Conservation (phyloP, 2,888 invertebrate genomes). For the Acanthosepion pharaonis region DNA sequence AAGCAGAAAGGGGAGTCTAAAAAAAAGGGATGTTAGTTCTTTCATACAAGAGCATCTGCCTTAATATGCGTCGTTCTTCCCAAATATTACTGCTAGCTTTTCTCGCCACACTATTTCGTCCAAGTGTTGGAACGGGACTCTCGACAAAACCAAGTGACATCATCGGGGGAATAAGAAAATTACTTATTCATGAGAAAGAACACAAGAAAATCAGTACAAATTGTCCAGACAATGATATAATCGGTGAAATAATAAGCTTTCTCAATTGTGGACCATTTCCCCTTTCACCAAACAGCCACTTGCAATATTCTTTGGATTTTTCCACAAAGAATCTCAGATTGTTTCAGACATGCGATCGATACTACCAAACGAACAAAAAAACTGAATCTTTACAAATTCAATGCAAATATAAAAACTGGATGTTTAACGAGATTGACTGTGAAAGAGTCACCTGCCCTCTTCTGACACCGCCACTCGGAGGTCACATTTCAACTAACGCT, state of each 20-base stretch:
- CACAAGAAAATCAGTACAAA: neutral
- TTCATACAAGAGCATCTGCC: neutral
- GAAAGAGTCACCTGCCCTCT: neutral
- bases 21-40: neutral
- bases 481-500: neutral
- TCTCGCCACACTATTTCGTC: neutral
- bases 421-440: neutral
- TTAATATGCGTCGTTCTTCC: neutral
- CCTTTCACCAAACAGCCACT: neutral
- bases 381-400: neutral
- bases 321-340: neutral
- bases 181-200: neutral
- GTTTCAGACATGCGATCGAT: neutral
- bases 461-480: neutral
- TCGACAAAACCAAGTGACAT: neutral
- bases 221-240: neutral
- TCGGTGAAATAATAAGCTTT: slow-evolving; percentile 14
- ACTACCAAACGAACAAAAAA: neutral
- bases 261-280: slow-evolving; percentile 36
- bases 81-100: neutral
- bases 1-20: no score
- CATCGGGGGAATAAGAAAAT: neutral
- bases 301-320: neutral
- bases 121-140: neutral
- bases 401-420: neutral